phyloP scores from a whole-genome alignment of 1,140 invertebrate species.

The Glossosoma conforme region DNA sequence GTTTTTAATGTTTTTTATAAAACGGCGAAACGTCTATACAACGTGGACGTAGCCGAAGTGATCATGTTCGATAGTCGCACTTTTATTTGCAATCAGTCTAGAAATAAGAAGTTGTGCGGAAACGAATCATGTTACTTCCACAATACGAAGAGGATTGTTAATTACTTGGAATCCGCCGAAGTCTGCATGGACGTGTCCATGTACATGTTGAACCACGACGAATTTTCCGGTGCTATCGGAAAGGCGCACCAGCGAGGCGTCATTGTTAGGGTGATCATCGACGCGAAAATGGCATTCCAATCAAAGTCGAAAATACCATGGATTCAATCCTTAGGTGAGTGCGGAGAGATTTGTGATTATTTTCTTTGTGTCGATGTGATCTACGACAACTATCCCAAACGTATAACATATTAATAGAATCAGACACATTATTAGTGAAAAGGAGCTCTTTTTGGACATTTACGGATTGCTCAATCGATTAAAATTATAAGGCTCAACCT shows the following conservation, averaged over 20 bases:
- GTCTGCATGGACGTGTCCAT: constrained; percentile 8
- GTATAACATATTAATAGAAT: too few relatives aligned
- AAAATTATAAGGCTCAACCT: too few relatives aligned
- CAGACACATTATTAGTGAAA: too few relatives aligned
- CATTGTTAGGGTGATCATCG: constrained; percentile 9
- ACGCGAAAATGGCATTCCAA: constrained; percentile 16
- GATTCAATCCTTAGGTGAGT: too few relatives aligned
- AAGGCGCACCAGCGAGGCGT: constrained; percentile 13
- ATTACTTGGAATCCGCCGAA: background rate
- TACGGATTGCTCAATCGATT: too few relatives aligned
- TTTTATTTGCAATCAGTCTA: background rate
- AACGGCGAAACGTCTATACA: background rate
- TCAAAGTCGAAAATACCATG: too few relatives aligned
- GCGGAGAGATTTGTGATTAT: too few relatives aligned
- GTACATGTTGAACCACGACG: constrained; percentile 1
- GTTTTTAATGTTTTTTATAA: background rate
- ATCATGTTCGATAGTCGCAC: background rate
- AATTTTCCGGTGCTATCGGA: background rate
- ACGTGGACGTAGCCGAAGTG: background rate
- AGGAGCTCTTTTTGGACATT: too few relatives aligned
- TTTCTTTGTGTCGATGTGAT: too few relatives aligned
- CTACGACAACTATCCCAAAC: too few relatives aligned
- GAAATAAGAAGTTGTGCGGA: background rate
- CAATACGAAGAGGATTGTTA: constrained; percentile 1
- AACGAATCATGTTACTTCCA: constrained; percentile 2